Percentiles rank a stretch among this genome's conserved stretches.
Evolutionary conservation across 2,113 vertebrate genomes (phyloP).

Genomic region (Poecile atricapillus): DNA sequence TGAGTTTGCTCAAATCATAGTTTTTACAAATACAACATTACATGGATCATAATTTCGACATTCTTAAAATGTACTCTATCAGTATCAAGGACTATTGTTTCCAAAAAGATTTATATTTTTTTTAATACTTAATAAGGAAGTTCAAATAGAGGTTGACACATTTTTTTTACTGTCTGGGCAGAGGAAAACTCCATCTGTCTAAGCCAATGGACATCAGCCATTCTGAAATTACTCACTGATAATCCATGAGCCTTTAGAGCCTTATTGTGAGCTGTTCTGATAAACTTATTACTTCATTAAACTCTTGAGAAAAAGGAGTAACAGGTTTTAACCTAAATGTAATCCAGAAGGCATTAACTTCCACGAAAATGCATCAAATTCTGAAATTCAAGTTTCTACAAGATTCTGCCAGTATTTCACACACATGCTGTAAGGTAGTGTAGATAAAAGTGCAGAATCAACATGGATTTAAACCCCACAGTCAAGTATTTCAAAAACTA

Average conservation of each 20-base stretch:
- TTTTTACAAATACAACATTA: not conserved
- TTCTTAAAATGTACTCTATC: not conserved
- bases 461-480: accelerated
- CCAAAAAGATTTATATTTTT: not conserved
- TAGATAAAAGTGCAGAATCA: not conserved
- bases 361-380: not conserved
- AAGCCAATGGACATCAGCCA: not conserved
- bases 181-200: not conserved
- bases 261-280: not conserved
- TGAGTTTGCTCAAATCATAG: not conserved
- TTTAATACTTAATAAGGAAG: not conserved
- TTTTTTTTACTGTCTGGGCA: not conserved
- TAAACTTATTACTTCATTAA: not conserved
- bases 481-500: not conserved
- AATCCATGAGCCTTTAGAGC: not conserved
- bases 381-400: not conserved
- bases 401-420: not conserved
- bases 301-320: not conserved
- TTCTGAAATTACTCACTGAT: not conserved
- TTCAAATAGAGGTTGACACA: not conserved
- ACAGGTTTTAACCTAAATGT: not conserved
- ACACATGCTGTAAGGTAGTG: not conserved
- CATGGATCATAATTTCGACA: not conserved
- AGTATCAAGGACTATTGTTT: not conserved
- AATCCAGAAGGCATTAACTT: not conserved